Evolutionary conservation across 2,797 vertebrate genomes (phyloP).

Genomic region (Poliocrania exsul): DNA sequence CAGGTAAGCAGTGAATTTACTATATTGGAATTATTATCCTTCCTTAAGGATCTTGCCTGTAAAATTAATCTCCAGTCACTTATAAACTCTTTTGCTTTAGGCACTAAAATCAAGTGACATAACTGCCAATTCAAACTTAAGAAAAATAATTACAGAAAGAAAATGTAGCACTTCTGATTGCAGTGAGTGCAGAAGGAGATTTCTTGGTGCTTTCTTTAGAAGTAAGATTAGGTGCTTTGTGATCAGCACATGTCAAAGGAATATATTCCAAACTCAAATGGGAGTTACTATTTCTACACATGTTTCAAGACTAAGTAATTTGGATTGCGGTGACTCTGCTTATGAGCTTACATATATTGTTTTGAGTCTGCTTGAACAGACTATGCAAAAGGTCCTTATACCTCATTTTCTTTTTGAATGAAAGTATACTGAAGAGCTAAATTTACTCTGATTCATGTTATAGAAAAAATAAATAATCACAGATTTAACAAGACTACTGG

Average conservation of each 20-base stretch:
- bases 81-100: conserved; percentile 60
- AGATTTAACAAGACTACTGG: conserved; percentile 21
- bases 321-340: conserved; percentile 17
- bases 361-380: conserved; percentile 35
- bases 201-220: neutral
- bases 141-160: conserved; percentile 61
- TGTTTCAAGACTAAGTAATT: conserved; percentile 35
- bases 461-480: conserved; percentile 19
- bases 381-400: conserved; percentile 8
- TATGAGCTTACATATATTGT: conserved; percentile 19
- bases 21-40: conserved; percentile 40
- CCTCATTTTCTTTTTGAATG: neutral
- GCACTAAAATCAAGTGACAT: conserved; percentile 62
- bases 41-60: conserved; percentile 45
- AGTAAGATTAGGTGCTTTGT: neutral
- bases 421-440: conserved; percentile 56
- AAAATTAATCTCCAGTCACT: conserved; percentile 62
- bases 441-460: conserved; percentile 26
- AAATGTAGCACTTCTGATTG: conserved; percentile 18
- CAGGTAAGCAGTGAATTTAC: conserved; percentile 55
- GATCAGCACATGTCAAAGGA: conserved; percentile 20
- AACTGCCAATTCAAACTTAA: conserved; percentile 55
- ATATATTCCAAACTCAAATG: conserved; percentile 18
- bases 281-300: conserved; percentile 40
- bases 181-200: neutral